Base-by-base conservation (phyloP, 2,113 vertebrate genomes). In the Numida meleagris region DNA sequence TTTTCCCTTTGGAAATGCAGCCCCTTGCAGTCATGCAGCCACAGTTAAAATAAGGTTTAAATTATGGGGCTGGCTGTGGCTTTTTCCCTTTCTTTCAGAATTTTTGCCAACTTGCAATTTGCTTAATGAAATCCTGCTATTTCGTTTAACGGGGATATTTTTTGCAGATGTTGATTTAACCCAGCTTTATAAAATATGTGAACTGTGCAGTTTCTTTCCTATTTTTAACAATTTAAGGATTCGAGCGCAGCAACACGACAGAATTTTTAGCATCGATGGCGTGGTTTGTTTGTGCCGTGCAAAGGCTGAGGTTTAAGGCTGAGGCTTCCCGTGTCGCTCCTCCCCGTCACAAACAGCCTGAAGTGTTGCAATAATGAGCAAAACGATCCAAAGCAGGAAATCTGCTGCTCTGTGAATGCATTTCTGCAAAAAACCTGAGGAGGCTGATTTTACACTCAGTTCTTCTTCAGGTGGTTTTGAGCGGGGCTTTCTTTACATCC, bases 111-210 rank as follows among this genome's bases (percentile, higher is more conserved):
- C 98, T 99, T 98, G 98, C 99, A 99, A 99, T 99, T 99, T 99
- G 98, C 98, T 98, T 99, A 99, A 99, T 99, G 99, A 99, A 99
- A 99, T 98, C 98, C 98, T 99, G 99, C 99, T 98, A 99, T 99
- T 99, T 98, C 98, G 98, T 98, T 98, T 98, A 98, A 98, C 96
- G 11, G 98, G 98, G 98, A 99, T 98, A 98, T 98, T 98, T 98
- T 98, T 98, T 98, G 97, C 98, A 98, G 98, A 98, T 99, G 98
- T 98, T 98, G 98, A 98, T 98, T 98, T 98, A 97, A 98, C 98
- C 98, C 96, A 98, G 98, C 98, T 98, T 98, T 98, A 96, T 97
- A 96, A 98, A 98, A 98, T 98, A 98, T 98, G 98, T 97, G 97
- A 98, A 97, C 97, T 95, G 98, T 97, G 98, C 98, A 96, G 90